phyloP scores from a whole-genome alignment of 2,888 invertebrate genomes.

The Listrodromus nycthemerus region DNA sequence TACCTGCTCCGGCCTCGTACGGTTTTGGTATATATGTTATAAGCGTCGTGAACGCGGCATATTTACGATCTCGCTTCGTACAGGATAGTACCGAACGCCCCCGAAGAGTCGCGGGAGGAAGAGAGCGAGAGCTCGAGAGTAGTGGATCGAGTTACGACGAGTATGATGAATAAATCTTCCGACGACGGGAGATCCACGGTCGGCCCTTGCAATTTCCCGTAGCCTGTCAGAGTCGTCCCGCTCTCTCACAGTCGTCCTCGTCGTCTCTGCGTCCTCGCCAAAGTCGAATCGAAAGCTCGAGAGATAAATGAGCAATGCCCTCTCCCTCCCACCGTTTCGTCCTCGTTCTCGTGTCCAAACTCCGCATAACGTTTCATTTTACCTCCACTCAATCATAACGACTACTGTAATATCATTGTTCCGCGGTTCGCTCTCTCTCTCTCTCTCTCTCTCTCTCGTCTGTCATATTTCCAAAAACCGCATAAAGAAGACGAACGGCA shows the following conservation, averaged over 20 bases:
- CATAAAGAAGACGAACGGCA: constrained; percentile 32
- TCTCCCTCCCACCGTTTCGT: constrained; percentile 4
- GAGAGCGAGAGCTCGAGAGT: constrained; percentile 29
- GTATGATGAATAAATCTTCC: constrained; percentile 67
- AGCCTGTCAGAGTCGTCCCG: constrained; percentile 55
- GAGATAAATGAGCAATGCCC: constrained; percentile 56
- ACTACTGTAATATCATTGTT: constrained; percentile 60
- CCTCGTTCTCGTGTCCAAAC: constrained; percentile 14
- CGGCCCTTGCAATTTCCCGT: constrained; percentile 63
- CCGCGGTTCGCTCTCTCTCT: constrained; percentile 16
- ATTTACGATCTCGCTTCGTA: constrained; percentile 56
- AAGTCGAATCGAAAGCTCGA: constrained; percentile 59
- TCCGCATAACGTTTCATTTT: constrained; percentile 62
- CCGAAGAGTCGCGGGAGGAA: constrained; percentile 10
- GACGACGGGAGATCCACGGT: constrained; percentile 58
- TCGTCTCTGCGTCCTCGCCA: constrained; percentile 27
- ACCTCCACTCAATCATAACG: constrained; percentile 62
- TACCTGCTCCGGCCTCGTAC: constrained; percentile 28
- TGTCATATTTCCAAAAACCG: constrained; percentile 40
- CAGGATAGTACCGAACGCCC: constrained; percentile 24
- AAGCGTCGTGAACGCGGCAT: constrained; percentile 52
- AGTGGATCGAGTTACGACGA: constrained; percentile 66
- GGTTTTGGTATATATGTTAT: constrained; percentile 50
- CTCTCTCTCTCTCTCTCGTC: constrained; percentile 20
- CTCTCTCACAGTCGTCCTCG: constrained; percentile 41